Evolutionary conservation across 2,888 invertebrate genomes (phyloP), one percentile per base, ranked within the genome.

Genomic region (Steinernema scapterisci): DNA sequence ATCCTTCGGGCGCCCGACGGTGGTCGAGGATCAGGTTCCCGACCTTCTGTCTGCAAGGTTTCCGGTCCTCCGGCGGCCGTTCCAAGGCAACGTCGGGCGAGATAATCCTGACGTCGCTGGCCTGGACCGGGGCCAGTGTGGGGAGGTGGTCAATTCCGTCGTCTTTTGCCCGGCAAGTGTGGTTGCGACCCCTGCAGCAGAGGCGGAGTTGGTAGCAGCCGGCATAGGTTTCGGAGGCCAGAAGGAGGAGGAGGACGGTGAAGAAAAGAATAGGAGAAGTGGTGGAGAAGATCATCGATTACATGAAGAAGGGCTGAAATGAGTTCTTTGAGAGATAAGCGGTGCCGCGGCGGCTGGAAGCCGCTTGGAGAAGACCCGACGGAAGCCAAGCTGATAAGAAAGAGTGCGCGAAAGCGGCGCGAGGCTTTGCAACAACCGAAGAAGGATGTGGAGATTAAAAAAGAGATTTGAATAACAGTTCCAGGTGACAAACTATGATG

Each of bases 101-200:
- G 6, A 83, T 77, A 21, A 84, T 72, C 27, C 80, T 78, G 9
- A 83, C 84, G 38, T 82, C 79, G 51, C 74, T 75, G 38, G 38
- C 38, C 54, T 80, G 79, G 70, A 75, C 44, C 31, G 63, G 27
- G 3, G 71, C 44, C 25, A 73, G 7, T 7, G 51, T 70, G 19
- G 38, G 77, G 7, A 78, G 31, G 23, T 80, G 78, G 25, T 43
- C 72, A 46, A 80, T 77, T 19, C 80, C 80, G 73, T 80, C 80
- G 51, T 81, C 81, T 3, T 76, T 74, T 16, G 80, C 78, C 73
- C 77, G 77, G 71, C 83, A 83, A 0, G 80, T 79, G 52, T 79
- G 79, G 72, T 83, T 82, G 71, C 82, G 71, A 27, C 84, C 84
- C 23, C 75, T 9, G 77, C 84, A 84, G 72, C 84, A 84, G 71